These are phyloP conservation scores for Mystacornis crossleyi DNA, from an alignment of 2,113 vertebrate genomes.

Conservation along the genomic window DNA sequence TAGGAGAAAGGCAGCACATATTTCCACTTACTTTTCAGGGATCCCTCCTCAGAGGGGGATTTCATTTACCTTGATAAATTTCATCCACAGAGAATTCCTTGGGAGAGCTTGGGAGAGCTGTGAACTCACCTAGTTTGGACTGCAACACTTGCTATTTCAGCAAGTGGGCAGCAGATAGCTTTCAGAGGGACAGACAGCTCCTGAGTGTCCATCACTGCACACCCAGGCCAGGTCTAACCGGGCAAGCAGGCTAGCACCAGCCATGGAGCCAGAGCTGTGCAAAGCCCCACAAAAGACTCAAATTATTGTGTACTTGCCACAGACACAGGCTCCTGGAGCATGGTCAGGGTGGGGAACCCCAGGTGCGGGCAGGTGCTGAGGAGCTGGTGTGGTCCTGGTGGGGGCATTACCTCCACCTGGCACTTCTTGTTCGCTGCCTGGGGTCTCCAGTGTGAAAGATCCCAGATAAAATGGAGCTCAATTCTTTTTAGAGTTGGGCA, in stretches of 20 bases:
- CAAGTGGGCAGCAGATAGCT: neutral
- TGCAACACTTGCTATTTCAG: neutral
- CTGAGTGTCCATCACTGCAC: accelerated
- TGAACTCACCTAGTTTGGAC: neutral
- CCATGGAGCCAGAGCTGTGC: accelerated
- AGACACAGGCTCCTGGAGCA: neutral
- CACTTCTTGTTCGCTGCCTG: neutral
- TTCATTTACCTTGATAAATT: neutral
- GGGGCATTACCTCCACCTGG: neutral
- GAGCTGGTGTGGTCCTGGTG: neutral
- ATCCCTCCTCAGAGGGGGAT: neutral
- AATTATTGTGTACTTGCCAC: accelerated
- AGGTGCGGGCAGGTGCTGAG: neutral
- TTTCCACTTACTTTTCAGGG: neutral
- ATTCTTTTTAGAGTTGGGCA: neutral
- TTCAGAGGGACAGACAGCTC: neutral
- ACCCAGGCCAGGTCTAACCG: neutral
- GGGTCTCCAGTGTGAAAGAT: neutral
- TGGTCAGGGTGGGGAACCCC: accelerated
- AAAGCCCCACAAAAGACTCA: neutral
- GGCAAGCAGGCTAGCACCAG: too few species aligned
- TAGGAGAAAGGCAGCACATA: neutral
- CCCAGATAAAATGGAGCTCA: neutral
- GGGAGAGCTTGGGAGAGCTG: neutral
- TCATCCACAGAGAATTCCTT: neutral